Conservation (phyloP, 2,888 invertebrate genomes). For the Crossocerus cetratus region DNA sequence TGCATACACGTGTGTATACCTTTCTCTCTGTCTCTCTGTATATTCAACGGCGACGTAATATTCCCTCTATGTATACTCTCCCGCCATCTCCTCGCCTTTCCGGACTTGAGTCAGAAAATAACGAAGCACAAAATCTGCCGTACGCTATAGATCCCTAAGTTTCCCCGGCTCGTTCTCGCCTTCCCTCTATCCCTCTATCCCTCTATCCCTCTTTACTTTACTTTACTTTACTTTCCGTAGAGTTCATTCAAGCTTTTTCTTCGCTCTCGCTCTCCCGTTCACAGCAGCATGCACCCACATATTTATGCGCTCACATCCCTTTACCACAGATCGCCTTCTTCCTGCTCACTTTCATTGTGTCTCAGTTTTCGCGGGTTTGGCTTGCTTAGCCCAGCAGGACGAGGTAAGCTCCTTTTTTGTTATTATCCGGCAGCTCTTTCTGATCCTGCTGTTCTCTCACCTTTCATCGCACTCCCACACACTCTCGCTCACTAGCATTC, state of each 20-base stretch:
- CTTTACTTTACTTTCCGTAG: not conserved
- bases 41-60: slow-evolving; percentile 6
- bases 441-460: not conserved
- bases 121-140: slow-evolving; percentile 34
- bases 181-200: not conserved
- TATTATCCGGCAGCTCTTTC: not conserved
- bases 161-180: not conserved
- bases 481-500: slow-evolving; percentile 9
- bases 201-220: slow-evolving; percentile 7
- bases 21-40: slow-evolving; percentile 2
- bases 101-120: slow-evolving; percentile 19
- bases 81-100: not conserved
- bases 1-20: not conserved
- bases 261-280: not conserved
- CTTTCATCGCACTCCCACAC: not conserved
- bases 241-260: not conserved
- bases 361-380: too few relatives aligned
- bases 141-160: not conserved
- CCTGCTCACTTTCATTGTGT: too few relatives aligned
- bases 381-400: too few relatives aligned
- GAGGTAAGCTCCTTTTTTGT: too few relatives aligned
- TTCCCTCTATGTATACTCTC: slow-evolving; percentile 13
- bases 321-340: slow-evolving; percentile 1
- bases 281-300: not conserved
- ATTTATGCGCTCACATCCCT: not conserved